A percentile compares a stretch with the other conserved stretches of the same genome.
These are phyloP conservation scores for Ceriagrion tenellum DNA, from an alignment of 2,888 invertebrate species.

Conservation along the genomic window DNA sequence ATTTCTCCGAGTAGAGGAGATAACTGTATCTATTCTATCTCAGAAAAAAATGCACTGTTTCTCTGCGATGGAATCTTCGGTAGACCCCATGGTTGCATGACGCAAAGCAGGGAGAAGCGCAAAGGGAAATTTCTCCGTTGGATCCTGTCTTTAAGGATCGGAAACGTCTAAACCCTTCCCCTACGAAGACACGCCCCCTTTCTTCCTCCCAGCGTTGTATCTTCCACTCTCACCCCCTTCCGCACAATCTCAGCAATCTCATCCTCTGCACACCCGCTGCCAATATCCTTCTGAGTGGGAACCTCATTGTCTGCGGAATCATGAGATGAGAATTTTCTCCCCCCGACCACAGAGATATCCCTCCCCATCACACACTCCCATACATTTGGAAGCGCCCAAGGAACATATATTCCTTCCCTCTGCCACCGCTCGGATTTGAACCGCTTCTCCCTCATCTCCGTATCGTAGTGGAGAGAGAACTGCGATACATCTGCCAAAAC, in stretches of 20 bases:
- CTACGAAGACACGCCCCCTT: background rate
- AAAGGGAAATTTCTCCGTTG: too few relatives aligned
- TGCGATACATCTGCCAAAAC: background rate
- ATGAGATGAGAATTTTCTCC: constrained; percentile 51
- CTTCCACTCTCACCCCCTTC: background rate
- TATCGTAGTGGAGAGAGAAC: background rate
- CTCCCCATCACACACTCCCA: background rate
- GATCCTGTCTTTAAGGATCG: too few relatives aligned
- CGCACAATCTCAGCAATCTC: constrained; percentile 53
- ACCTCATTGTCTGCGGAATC: constrained; percentile 61
- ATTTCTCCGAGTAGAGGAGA: too few relatives aligned
- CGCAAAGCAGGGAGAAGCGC: too few relatives aligned
- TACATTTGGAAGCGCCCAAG: background rate
- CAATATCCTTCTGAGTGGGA: constrained; percentile 63
- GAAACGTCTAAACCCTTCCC: too few relatives aligned
- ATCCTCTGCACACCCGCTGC: constrained; percentile 17
- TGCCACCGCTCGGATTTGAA: background rate
- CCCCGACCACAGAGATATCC: background rate
- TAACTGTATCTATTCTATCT: too few relatives aligned
- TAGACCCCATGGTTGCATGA: too few relatives aligned
- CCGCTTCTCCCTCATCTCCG: background rate
- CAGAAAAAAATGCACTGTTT: too few relatives aligned
- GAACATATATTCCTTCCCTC: background rate
- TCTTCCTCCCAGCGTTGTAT: background rate
- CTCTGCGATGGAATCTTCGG: too few relatives aligned